Conservation (phyloP, 2,797 vertebrate species). For the Numenius phaeopus region DNA sequence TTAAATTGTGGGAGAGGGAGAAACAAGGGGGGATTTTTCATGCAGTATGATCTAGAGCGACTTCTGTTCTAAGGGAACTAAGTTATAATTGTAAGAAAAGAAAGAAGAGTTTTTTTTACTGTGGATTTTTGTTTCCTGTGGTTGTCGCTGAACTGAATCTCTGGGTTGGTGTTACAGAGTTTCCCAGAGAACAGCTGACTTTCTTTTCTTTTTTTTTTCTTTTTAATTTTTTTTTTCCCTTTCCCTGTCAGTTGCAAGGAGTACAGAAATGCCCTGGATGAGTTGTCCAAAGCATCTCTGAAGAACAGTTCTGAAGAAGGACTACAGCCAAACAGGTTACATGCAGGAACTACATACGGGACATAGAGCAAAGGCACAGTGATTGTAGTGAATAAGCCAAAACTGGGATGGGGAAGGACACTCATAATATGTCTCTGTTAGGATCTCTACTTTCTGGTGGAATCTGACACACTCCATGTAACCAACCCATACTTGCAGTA, state of each 20-base stretch:
- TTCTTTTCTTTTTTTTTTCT: too few species aligned
- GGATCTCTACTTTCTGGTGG: background rate
- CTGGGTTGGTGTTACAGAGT: background rate
- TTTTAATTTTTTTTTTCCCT: background rate
- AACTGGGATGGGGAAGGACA: background rate
- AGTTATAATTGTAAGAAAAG: background rate
- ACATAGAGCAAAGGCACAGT: background rate
- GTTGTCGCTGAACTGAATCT: background rate
- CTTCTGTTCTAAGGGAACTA: background rate
- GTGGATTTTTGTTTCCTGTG: background rate
- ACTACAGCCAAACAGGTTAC: conserved; percentile 82
- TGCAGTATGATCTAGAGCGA: background rate
- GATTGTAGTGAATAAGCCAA: background rate
- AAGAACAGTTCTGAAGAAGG: conserved; percentile 86
- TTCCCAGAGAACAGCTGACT: background rate
- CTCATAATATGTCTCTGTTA: background rate
- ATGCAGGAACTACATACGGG: background rate
- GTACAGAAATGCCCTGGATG: conserved; percentile 95
- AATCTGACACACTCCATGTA: background rate
- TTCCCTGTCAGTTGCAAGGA: conserved; percentile 90
- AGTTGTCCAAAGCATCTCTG: conserved; percentile 86
- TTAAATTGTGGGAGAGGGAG: background rate
- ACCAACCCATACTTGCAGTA: background rate
- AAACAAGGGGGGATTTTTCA: background rate
- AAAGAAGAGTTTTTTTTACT: background rate